These are phyloP conservation scores for Andrena hattorfiana DNA, from an alignment of 2,888 invertebrate genomes.

Conservation along the genomic window DNA sequence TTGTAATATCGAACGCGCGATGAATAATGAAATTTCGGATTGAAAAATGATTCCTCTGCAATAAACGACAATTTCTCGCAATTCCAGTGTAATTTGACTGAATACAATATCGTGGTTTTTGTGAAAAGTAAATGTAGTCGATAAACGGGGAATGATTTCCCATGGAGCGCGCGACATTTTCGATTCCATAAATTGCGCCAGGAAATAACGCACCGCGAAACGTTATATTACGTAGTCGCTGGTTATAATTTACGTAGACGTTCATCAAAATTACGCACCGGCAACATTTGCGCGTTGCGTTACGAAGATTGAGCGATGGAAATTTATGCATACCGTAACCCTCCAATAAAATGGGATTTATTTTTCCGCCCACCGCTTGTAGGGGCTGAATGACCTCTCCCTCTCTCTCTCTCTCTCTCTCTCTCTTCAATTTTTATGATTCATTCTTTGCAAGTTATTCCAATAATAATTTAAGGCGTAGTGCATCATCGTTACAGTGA, in stretches of 20 bases:
- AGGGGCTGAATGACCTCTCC: too few species aligned
- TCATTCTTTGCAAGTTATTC: slow-evolving; percentile 14
- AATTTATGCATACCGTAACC: slow-evolving; percentile 43
- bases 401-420: too few species aligned
- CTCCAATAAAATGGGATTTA: slow-evolving; percentile 37
- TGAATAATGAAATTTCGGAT: not conserved
- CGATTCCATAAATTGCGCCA: slow-evolving; percentile 38
- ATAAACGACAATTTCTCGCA: not conserved
- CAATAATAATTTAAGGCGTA: not conserved
- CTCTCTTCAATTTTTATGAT: slow-evolving; percentile 2
- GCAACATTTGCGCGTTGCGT: not conserved
- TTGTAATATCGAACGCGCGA: too few species aligned
- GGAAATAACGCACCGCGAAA: slow-evolving; percentile 20
- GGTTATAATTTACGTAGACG: slow-evolving; percentile 47
- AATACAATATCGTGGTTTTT: slow-evolving; percentile 15
- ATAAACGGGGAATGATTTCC: slow-evolving; percentile 37
- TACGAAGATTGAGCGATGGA: slow-evolving; percentile 18
- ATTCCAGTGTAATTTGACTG: not conserved
- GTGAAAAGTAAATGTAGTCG: not conserved
- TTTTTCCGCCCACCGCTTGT: not conserved
- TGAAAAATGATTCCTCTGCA: not conserved
- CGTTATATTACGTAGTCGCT: slow-evolving; percentile 25
- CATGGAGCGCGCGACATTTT: slow-evolving; percentile 34
- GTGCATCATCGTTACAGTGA: not conserved
- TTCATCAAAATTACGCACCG: slow-evolving; percentile 51